phyloP scores from a whole-genome alignment of 2,113 vertebrate genomes.

The Podilymbus podiceps region DNA sequence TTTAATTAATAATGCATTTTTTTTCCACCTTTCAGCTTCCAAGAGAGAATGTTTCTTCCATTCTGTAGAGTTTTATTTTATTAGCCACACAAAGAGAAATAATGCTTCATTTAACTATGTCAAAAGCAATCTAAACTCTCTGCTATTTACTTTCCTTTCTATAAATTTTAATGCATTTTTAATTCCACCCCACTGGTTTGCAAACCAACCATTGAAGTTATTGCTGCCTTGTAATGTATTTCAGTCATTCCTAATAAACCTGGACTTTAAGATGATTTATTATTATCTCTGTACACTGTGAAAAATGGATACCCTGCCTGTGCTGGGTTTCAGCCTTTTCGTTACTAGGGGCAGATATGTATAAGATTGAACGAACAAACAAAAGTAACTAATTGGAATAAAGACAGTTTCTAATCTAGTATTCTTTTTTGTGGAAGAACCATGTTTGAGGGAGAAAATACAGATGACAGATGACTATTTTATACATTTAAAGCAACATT shows the following conservation, averaged over 20 bases:
- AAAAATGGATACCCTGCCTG: slow-evolving; percentile 45
- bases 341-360: slow-evolving; percentile 10
- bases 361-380: slow-evolving; percentile 17
- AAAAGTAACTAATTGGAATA: neutral
- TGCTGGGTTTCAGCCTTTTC: neutral
- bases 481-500: neutral
- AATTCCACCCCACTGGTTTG: slow-evolving; percentile 67
- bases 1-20: slow-evolving; percentile 55
- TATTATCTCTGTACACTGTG: slow-evolving; percentile 43
- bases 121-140: slow-evolving; percentile 65
- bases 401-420: neutral
- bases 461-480: neutral
- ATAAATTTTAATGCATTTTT: slow-evolving; percentile 74
- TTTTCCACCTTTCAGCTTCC: slow-evolving; percentile 18
- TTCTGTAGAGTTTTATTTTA: slow-evolving; percentile 52
- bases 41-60: slow-evolving; percentile 43
- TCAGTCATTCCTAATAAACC: slow-evolving; percentile 71
- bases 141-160: slow-evolving; percentile 71
- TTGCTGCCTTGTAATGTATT: slow-evolving; percentile 61
- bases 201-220: slow-evolving; percentile 70
- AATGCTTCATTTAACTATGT: slow-evolving; percentile 70
- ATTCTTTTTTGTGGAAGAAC: neutral
- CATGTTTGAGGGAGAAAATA: neutral
- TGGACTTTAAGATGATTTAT: slow-evolving; percentile 65
- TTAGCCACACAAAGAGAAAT: slow-evolving; percentile 63